phyloP scores from a whole-genome alignment of 2,113 vertebrate genomes.

The Embiotoca jacksoni region DNA sequence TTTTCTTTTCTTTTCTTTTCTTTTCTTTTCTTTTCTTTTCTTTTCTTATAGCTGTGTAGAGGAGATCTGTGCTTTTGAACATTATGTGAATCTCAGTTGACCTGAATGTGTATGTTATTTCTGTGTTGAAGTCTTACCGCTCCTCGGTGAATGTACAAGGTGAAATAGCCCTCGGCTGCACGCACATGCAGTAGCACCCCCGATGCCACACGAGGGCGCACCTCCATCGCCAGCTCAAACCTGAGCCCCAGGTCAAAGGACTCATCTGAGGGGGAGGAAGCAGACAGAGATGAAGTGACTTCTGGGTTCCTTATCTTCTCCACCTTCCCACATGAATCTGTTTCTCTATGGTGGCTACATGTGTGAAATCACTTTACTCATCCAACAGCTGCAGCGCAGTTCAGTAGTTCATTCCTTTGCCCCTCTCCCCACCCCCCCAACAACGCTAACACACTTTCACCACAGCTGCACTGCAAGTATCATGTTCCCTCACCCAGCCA shows the following conservation, averaged over 20 bases:
- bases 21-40: no score
- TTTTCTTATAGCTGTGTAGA: no score
- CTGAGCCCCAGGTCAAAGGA: slow-evolving; percentile 89
- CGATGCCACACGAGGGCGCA: slow-evolving; percentile 91
- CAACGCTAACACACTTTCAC: slow-evolving; percentile 12
- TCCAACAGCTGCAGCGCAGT: slow-evolving; percentile 59
- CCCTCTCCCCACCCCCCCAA: not conserved
- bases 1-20: no score
- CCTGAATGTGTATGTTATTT: not conserved
- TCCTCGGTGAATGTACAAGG: slow-evolving; percentile 89
- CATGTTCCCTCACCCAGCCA: slow-evolving; percentile 25
- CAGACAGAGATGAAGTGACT: slow-evolving; percentile 25
- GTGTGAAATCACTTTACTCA: slow-evolving; percentile 51
- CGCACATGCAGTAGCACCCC: slow-evolving; percentile 90
- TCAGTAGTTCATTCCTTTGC: slow-evolving; percentile 22
- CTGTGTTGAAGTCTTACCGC: slow-evolving; percentile 78
- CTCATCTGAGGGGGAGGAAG: slow-evolving; percentile 84
- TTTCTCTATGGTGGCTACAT: slow-evolving; percentile 25
- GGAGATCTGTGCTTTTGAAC: not conserved
- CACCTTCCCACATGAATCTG: not conserved
- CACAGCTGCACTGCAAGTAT: slow-evolving; percentile 48
- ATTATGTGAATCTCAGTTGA: not conserved
- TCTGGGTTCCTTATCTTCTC: not conserved
- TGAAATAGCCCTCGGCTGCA: slow-evolving; percentile 87
- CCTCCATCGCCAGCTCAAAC: slow-evolving; percentile 93